Evolutionary conservation across 2,888 invertebrate genomes (phyloP).

Genomic region (Drosophila tanythrix): DNA sequence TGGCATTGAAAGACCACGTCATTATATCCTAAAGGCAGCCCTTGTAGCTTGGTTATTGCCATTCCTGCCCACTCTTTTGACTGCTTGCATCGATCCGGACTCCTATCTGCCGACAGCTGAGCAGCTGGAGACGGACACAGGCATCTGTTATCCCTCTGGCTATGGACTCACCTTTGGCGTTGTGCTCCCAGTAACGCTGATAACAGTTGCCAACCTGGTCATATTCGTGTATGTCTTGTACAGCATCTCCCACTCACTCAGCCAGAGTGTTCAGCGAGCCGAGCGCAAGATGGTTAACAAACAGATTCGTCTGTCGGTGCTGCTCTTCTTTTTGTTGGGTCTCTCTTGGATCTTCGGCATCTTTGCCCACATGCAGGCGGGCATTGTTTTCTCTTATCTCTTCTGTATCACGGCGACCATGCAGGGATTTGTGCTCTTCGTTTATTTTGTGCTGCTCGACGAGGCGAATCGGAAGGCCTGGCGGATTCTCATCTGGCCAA

Average conservation of each 20-base stretch:
- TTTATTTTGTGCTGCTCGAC: slow-evolving; percentile 87
- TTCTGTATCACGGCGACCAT: slow-evolving; percentile 88
- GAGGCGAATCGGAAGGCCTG: slow-evolving; percentile 83
- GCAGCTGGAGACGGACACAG: slow-evolving; percentile 61
- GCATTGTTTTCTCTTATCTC: slow-evolving; percentile 87
- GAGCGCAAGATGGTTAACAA: slow-evolving; percentile 82
- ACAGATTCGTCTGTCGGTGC: slow-evolving; percentile 86
- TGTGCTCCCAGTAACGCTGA: slow-evolving; percentile 86
- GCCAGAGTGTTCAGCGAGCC: slow-evolving; percentile 79
- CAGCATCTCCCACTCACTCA: slow-evolving; percentile 84
- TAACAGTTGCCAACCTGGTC: slow-evolving; percentile 87
- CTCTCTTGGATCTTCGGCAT: slow-evolving; percentile 88
- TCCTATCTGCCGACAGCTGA: slow-evolving; percentile 85
- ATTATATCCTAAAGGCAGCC: slow-evolving; percentile 88
- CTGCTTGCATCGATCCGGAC: slow-evolving; percentile 84
- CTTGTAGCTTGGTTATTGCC: slow-evolving; percentile 88
- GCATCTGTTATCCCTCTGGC: slow-evolving; percentile 87
- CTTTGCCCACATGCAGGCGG: slow-evolving; percentile 85
- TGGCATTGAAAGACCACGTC: slow-evolving; percentile 86
- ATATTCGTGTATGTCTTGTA: slow-evolving; percentile 85
- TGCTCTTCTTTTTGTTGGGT: slow-evolving; percentile 87
- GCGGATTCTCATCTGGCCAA: slow-evolving; percentile 49
- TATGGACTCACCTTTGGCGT: slow-evolving; percentile 86
- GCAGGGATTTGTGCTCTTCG: slow-evolving; percentile 88
- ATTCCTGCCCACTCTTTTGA: slow-evolving; percentile 86